Evolutionary conservation across 1,140 invertebrate genomes (phyloP).

Genomic region (Zaprionus vittiger): DNA sequence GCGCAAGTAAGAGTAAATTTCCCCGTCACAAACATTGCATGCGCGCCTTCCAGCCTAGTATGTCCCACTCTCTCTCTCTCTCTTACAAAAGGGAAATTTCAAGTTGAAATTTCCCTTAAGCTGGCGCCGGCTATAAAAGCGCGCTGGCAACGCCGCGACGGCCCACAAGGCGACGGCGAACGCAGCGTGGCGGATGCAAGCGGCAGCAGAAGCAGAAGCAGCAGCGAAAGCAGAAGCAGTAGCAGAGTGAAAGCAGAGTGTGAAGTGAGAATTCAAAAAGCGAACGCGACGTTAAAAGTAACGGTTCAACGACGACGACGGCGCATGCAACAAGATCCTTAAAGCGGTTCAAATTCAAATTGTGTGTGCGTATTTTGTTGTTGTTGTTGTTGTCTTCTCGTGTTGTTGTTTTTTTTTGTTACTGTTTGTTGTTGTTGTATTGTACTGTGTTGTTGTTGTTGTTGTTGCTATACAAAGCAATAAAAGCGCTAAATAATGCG

Average conservation of each 20-base stretch:
- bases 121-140: slow-evolving; percentile 44
- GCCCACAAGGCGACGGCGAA: slow-evolving; percentile 36
- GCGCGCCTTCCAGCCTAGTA: slow-evolving; percentile 23
- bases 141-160: slow-evolving; percentile 20
- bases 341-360: slow-evolving; percentile 17
- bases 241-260: background rate
- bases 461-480: slow-evolving; percentile 21
- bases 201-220: background rate
- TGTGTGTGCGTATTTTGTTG: slow-evolving; percentile 5
- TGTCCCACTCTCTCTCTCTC: background rate
- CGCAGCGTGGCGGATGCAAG: slow-evolving; percentile 21
- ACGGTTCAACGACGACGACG: slow-evolving; percentile 1
- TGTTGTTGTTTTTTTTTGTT: slow-evolving; percentile 24
- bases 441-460: slow-evolving; percentile 15
- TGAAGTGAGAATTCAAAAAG: slow-evolving; percentile 11
- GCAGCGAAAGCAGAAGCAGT: background rate
- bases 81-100: slow-evolving; percentile 10
- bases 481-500: slow-evolving; percentile 38
- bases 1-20: slow-evolving; percentile 18
- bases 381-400: background rate
- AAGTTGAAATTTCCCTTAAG: slow-evolving; percentile 20
- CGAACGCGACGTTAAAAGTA: background rate
- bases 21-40: background rate
- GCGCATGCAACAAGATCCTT: background rate
- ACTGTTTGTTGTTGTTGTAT: slow-evolving; percentile 22